phyloP scores from a whole-genome alignment of 2,113 vertebrate species.

The Sinocyclocheilus grahami region DNA sequence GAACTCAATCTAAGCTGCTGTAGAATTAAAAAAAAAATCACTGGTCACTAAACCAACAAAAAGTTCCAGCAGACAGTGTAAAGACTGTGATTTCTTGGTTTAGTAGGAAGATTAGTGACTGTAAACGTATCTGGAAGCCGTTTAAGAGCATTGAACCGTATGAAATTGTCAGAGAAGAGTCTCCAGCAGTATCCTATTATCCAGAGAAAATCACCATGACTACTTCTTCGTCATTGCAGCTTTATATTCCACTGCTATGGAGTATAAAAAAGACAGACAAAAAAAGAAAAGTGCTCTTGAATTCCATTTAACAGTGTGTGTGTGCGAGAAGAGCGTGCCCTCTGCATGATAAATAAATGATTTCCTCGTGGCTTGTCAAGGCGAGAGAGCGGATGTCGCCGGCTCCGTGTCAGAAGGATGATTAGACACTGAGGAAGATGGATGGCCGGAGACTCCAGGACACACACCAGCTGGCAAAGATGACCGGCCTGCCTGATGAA shows the following conservation, averaged over 20 bases:
- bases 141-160: background rate
- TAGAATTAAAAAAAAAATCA: background rate
- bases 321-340: too few relatives aligned
- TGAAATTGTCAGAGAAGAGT: conserved; percentile 40
- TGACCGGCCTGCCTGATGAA: conserved; percentile 19
- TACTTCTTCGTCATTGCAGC: conserved; percentile 60
- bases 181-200: background rate
- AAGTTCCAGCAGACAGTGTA: background rate
- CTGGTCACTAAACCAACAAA: background rate
- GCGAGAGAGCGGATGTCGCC: conserved; percentile 59
- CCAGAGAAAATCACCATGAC: conserved; percentile 71
- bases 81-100: background rate
- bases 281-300: conserved; percentile 30
- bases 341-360: conserved; percentile 74
- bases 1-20: background rate
- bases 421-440: conserved; percentile 76
- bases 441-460: conserved; percentile 62
- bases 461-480: conserved; percentile 29
- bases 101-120: background rate
- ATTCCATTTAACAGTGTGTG: conserved; percentile 5
- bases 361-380: conserved; percentile 66
- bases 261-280: conserved; percentile 38
- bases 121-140: background rate
- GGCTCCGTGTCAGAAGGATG: conserved; percentile 67
- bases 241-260: conserved; percentile 59